Percentiles rank a stretch among this genome's conserved stretches.
These are phyloP conservation scores for Parauchenoglanis punctatus DNA, from an alignment of 2,797 vertebrate species.

Conservation along the genomic window DNA sequence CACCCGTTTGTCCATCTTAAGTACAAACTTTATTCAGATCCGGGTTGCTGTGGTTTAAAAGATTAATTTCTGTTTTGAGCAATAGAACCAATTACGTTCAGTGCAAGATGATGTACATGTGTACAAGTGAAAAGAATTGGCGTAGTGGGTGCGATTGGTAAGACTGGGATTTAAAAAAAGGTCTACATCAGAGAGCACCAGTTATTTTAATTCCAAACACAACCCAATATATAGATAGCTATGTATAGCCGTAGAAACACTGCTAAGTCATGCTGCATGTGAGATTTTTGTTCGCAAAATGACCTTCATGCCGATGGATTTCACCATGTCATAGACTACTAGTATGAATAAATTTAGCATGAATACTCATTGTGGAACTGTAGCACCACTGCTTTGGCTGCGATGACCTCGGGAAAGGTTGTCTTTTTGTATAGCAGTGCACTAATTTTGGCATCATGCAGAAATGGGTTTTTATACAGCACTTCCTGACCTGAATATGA, in stretches of 20 bases:
- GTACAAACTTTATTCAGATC: background rate
- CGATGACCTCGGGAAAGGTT: slow-evolving; percentile 10
- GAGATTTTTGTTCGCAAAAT: background rate
- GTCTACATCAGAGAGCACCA: background rate
- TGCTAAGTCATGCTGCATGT: background rate
- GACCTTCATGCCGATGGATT: background rate
- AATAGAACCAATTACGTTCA: background rate
- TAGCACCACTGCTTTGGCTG: background rate
- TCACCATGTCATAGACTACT: background rate
- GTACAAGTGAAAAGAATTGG: background rate
- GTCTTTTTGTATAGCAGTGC: background rate
- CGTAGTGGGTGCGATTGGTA: background rate
- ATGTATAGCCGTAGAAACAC: background rate
- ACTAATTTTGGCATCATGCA: slow-evolving; percentile 12
- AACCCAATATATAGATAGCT: background rate
- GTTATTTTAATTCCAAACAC: background rate
- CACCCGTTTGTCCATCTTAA: background rate
- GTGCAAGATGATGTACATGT: no score
- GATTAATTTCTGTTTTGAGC: background rate
- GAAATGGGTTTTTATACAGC: slow-evolving; percentile 17
- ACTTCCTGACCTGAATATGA: slow-evolving; percentile 16
- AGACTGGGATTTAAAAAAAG: background rate
- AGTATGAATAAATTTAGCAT: background rate
- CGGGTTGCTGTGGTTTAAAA: background rate
- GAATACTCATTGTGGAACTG: background rate